Evolutionary conservation across 2,888 invertebrate species (phyloP), one percentile per base, ranked within the genome.

Genomic region (Drosophila suboccidentalis): DNA sequence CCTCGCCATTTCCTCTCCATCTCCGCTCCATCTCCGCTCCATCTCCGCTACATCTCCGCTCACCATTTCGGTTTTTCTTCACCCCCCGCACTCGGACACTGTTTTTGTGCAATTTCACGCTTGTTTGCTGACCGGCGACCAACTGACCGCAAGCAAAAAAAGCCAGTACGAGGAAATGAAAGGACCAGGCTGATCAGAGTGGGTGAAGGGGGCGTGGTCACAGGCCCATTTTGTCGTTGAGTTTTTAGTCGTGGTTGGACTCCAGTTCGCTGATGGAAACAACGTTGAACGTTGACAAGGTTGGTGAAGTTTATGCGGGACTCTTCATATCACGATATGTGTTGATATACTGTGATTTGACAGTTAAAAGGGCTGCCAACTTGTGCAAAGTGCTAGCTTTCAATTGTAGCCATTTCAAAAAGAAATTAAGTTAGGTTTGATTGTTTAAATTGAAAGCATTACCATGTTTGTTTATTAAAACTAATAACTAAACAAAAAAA

Each of bases 101-200:
- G 74, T 78, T 83, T 83, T 83, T 79, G 81, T 83, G 79, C 85
- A 85, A 85, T 87, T 85, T 85, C 82, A 85, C 79, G 84, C 84
- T 87, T 80, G 87, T 82, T 82, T 85, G 87, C 87, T 71, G 83
- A 67, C 87, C 86, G 69, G 60, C 66, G 64, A 75, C 75, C 81
- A 71, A 79, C 84, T 87, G 83, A 87, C 83, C 83, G 81, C 83
- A 83, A 81, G 84, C 72, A 71, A 64, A 72, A 67, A 47, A 53
- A 19, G 32, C 29, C 53, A 43, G 49, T 62, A 53, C 10, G 26
- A 22, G 38, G 39, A 29, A 32, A 9, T 54, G 41, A 41, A 22
- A 26, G 29, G 41, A 9, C 15, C 22, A 4, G 4, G 15, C 53
- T 36, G 53, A 29, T 47, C 47, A 9, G 9, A 50, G 9, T 22